Evolutionary conservation across 2,113 vertebrate genomes (phyloP).

Genomic region (Melanostigma gelatinosum): DNA sequence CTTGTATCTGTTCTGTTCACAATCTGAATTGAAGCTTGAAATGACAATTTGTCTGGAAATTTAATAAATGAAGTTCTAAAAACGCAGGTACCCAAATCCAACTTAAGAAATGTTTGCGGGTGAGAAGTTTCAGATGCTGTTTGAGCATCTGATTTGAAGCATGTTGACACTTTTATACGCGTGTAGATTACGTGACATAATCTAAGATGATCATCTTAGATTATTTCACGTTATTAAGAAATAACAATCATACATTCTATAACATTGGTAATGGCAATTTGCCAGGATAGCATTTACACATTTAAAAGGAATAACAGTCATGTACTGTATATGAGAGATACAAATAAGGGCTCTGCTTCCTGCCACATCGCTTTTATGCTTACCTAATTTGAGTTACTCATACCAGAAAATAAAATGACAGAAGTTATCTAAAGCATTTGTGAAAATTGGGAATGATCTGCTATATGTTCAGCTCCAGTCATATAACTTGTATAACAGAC

Average conservation of each 20-base stretch:
- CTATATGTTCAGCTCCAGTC: background rate
- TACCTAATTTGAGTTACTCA: background rate
- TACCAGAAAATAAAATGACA: slow-evolving; percentile 9
- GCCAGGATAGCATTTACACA: background rate
- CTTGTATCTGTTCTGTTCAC: background rate
- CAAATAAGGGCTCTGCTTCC: background rate
- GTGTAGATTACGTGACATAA: no score
- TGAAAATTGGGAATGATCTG: slow-evolving; percentile 2
- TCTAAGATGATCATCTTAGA: background rate
- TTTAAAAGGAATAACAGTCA: slow-evolving; percentile 7
- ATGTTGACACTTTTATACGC: background rate
- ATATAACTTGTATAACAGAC: slow-evolving; percentile 24
- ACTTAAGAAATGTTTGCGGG: background rate
- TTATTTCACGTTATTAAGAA: background rate
- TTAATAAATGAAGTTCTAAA: background rate
- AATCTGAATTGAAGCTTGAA: background rate
- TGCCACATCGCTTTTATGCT: background rate
- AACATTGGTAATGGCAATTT: background rate
- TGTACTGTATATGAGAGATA: background rate
- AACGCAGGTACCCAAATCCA: background rate
- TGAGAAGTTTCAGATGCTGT: background rate
- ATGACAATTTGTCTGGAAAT: background rate
- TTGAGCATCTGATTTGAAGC: slow-evolving; percentile 19
- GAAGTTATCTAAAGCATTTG: background rate
- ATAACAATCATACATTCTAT: slow-evolving; percentile 1